Base-by-base conservation (phyloP, 37 sponge, comb jelly and placozoan genomes). In the Ianthella basta region DNA sequence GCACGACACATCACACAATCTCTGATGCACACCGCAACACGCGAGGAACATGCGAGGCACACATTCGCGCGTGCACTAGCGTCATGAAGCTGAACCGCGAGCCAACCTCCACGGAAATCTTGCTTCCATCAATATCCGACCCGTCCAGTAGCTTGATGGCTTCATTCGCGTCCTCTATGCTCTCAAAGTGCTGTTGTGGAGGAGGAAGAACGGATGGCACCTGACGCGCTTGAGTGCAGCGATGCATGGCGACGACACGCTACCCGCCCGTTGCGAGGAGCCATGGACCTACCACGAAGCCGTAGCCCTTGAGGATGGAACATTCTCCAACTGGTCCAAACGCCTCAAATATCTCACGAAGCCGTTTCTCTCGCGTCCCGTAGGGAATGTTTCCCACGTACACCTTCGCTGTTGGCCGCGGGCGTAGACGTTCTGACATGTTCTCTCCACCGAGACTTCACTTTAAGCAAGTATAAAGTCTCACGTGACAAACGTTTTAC, bases 301-400 rank as follows among this genome's bases (percentile, higher is more conserved):
- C 92, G 57, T 86, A 92, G 14, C 89, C 92, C 0, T 84, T 63
- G 3, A 92, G 77, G 0, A 92, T 73, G 18, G 87, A 83, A 30
- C 88, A 86, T 72, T 92, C 92, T 16, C 82, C 83, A 1, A 92
- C 77, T 12, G 69, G 72, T 37, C 92, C 92, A 54, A 92, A 92
- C 35, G 89, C 61, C 25, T 80, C 81, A 56, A 92, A 92, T 39
- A 92, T 56, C 19, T 92, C 89, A 21, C 84, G 53, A 20, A 92
- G 74, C n/a, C 86, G 72, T 40, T 79, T 89, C 39, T 88, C 89
- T n/a, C 83, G 86, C 20, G 67, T 74, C 27, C 41, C 64, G 4
- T 82, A 77, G 23, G 92, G 70, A 1, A 92, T n/a, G 79, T 92
- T 92, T n/a, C 92, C 92, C 12, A 92, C 92, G 34, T 87, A 92